Evolutionary conservation across 2,888 invertebrate species (phyloP).

Genomic region (Tanaodytes sp.): DNA sequence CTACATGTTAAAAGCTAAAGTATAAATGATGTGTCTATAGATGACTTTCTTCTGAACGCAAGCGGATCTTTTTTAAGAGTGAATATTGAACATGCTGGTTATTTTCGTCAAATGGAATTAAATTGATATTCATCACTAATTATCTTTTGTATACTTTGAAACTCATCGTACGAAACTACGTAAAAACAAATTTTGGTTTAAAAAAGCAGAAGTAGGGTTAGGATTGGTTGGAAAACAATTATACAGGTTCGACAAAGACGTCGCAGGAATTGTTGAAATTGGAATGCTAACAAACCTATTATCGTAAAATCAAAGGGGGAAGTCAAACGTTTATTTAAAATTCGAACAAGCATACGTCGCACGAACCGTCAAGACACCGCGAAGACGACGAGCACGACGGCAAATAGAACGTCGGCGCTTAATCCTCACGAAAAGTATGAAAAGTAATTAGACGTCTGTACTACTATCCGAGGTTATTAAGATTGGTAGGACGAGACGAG

Average conservation of each 20-base stretch:
- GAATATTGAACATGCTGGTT: too few species aligned
- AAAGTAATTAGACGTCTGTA: slow-evolving; percentile 68
- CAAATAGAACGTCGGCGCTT: slow-evolving; percentile 64
- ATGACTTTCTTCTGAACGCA: too few species aligned
- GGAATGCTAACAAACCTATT: slow-evolving; percentile 70
- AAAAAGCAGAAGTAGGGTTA: too few species aligned
- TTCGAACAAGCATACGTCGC: slow-evolving; percentile 58
- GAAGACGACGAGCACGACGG: slow-evolving; percentile 54
- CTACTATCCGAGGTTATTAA: slow-evolving; percentile 50
- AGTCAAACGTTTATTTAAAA: slow-evolving; percentile 67
- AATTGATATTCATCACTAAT: too few species aligned
- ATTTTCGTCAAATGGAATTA: too few species aligned
- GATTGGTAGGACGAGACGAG: slow-evolving; percentile 32
- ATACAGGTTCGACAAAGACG: too few species aligned
- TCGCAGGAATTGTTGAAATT: slow-evolving; percentile 56
- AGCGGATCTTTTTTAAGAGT: too few species aligned
- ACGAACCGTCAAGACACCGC: slow-evolving; percentile 54
- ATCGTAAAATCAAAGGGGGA: slow-evolving; percentile 67
- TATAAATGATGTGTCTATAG: too few species aligned
- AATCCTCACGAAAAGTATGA: slow-evolving; percentile 66
- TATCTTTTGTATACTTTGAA: slow-evolving; percentile 45
- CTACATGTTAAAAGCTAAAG: too few species aligned
- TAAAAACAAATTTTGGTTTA: too few species aligned
- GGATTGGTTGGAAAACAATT: too few species aligned
- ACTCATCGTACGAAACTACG: too few species aligned